Conservation (phyloP, 2,113 vertebrate species). For the Sakesphorus luctuosus region DNA sequence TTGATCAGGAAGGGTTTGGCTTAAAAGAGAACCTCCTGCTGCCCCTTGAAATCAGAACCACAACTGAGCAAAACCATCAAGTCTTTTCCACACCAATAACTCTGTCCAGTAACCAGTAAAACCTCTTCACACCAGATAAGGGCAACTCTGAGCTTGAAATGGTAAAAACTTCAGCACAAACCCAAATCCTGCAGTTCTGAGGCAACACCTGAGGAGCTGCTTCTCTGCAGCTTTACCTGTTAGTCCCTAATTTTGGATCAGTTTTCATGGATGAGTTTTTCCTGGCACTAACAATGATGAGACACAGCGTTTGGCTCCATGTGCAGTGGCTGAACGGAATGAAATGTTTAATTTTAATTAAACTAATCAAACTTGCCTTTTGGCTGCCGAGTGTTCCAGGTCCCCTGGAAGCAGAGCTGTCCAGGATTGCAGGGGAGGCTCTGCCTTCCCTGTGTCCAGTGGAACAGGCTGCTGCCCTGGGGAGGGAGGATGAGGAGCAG, state of each 20-base stretch:
- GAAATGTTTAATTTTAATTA: constrained; percentile 39
- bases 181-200: neutral
- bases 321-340: neutral
- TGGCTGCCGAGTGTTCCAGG: neutral
- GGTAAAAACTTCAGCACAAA: neutral
- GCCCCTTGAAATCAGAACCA: neutral
- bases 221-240: neutral
- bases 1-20: neutral
- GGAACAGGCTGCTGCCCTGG: neutral
- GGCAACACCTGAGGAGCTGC: neutral
- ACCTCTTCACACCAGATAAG: neutral
- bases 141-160: neutral
- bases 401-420: neutral
- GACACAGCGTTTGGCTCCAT: neutral
- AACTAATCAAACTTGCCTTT: constrained; percentile 24
- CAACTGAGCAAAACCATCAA: neutral
- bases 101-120: neutral
- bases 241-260: neutral
- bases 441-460: neutral
- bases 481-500: neutral
- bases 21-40: neutral
- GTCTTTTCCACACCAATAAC: neutral
- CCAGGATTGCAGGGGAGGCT: neutral
- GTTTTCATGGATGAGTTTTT: neutral
- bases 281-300: constrained; percentile 7